Conservation (phyloP, 2,113 vertebrate species). For the Nerophis lumbriciformis region DNA sequence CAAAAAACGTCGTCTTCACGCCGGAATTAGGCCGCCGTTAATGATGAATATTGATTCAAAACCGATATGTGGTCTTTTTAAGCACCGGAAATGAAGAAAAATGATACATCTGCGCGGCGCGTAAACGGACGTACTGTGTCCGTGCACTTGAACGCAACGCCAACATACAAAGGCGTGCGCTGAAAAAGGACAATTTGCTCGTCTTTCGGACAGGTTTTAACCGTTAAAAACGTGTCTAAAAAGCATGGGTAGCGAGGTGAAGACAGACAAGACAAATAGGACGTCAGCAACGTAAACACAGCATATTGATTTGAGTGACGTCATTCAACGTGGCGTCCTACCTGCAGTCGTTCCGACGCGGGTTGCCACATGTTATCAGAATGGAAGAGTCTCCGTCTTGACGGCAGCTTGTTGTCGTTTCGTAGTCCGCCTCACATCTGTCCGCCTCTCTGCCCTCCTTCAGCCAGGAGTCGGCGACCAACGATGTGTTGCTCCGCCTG, state of each 20-base stretch:
- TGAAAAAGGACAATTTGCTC: neutral
- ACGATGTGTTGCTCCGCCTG: slow-evolving; percentile 79
- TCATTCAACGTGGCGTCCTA: slow-evolving; percentile 48
- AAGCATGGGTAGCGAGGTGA: slow-evolving; percentile 22
- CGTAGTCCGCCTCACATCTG: slow-evolving; percentile 76
- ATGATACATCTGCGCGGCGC: neutral
- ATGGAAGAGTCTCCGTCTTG: slow-evolving; percentile 45
- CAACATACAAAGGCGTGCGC: neutral
- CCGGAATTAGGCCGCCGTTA: slow-evolving; percentile 25
- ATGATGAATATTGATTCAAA: neutral
- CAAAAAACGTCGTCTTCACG: slow-evolving; percentile 7
- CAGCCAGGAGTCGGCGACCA: slow-evolving; percentile 41
- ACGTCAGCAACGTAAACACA: slow-evolving; percentile 7
- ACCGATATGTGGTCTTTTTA: slow-evolving; percentile 7
- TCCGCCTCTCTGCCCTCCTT: slow-evolving; percentile 52
- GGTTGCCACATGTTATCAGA: slow-evolving; percentile 88
- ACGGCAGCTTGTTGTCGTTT: slow-evolving; percentile 42
- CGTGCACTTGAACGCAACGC: slow-evolving; percentile 30
- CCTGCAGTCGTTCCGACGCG: slow-evolving; percentile 92
- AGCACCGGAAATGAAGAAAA: too few relatives aligned
- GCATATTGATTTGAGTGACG: slow-evolving; percentile 14
- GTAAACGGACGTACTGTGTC: slow-evolving; percentile 45
- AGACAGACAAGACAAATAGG: neutral
- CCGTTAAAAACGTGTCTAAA: neutral
- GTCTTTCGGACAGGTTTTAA: neutral